These are phyloP conservation scores for Drosophila littoralis DNA, from an alignment of 1,140 invertebrate species.

Conservation along the genomic window DNA sequence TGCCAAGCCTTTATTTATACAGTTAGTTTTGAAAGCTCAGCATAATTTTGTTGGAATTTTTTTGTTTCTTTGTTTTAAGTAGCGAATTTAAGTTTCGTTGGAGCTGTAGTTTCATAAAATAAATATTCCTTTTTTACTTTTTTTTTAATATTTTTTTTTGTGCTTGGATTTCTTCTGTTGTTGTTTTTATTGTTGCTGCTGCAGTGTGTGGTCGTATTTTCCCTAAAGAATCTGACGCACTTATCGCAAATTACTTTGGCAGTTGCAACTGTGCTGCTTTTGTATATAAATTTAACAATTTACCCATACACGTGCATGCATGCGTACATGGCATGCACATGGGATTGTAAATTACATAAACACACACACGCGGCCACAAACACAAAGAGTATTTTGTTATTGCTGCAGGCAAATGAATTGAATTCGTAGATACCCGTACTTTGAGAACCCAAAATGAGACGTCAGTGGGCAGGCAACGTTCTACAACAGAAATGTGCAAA, in stretches of 20 bases:
- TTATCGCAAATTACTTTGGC: conserved; percentile 83
- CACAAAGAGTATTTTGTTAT: not conserved
- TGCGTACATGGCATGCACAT: conserved; percentile 57
- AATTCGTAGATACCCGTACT: conserved; percentile 46
- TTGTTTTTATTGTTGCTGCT: conserved; percentile 34
- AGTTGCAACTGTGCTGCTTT: conserved; percentile 77
- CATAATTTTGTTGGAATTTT: not conserved
- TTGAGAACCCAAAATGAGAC: conserved; percentile 53
- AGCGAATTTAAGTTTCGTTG: conserved; percentile 61
- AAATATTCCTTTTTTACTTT: conserved; percentile 73
- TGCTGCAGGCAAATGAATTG: conserved; percentile 54
- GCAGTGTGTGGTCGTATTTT: conserved; percentile 75
- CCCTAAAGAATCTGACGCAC: conserved; percentile 81
- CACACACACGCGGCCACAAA: conserved; percentile 9
- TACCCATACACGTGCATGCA: conserved; percentile 71
- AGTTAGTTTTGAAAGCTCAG: too few species aligned
- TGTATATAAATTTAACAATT: conserved; percentile 83
- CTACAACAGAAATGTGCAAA: conserved; percentile 64
- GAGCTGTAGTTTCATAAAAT: conserved; percentile 43
- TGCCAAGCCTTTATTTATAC: too few species aligned
- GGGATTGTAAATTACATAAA: conserved; percentile 79
- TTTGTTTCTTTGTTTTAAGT: conserved; percentile 16
- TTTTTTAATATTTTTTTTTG: conserved; percentile 28
- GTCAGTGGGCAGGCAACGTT: conserved; percentile 45
- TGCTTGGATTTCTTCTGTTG: conserved; percentile 28